Percentiles rank a stretch among this genome's conserved stretches.
These are phyloP conservation scores for Phenganax stokvisi DNA, from an alignment of 92 coral and sea anemone genomes.

Conservation along the genomic window DNA sequence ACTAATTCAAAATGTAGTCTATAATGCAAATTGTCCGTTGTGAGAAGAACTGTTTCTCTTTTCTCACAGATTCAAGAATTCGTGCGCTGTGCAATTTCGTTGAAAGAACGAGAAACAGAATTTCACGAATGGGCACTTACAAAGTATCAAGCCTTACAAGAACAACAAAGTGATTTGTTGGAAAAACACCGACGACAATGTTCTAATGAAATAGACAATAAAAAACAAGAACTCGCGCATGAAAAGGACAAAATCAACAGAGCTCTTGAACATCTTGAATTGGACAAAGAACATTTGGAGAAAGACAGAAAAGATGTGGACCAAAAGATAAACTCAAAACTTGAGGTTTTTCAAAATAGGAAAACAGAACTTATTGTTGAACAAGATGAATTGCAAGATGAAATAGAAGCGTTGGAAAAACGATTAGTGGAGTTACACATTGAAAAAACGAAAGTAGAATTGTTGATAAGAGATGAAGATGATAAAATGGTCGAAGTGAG, in stretches of 20 bases:
- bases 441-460: conserved; percentile 44
- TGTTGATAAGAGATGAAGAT: conserved; percentile 55
- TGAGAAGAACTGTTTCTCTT: not conserved
- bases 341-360: conserved; percentile 50
- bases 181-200: conserved; percentile 40
- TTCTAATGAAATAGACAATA: conserved; percentile 44
- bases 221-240: conserved; percentile 58
- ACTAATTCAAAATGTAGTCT: too few species aligned
- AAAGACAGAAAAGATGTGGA: conserved; percentile 55
- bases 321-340: conserved; percentile 57
- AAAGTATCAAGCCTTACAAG: conserved; percentile 46
- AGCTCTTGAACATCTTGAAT: conserved; percentile 65
- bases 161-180: conserved; percentile 51
- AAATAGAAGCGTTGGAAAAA: conserved; percentile 62
- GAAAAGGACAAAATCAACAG: conserved; percentile 69
- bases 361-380: conserved; percentile 49
- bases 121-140: conserved; percentile 55
- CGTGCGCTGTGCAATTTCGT: conserved; percentile 47
- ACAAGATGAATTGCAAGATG: conserved; percentile 54
- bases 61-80: conserved; percentile 55
- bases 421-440: conserved; percentile 50
- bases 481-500: conserved; percentile 56
- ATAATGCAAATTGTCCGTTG: not conserved
- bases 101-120: conserved; percentile 43
- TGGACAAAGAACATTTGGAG: conserved; percentile 72